phyloP scores from a whole-genome alignment of 2,113 vertebrate genomes.

The Otus sunia region DNA sequence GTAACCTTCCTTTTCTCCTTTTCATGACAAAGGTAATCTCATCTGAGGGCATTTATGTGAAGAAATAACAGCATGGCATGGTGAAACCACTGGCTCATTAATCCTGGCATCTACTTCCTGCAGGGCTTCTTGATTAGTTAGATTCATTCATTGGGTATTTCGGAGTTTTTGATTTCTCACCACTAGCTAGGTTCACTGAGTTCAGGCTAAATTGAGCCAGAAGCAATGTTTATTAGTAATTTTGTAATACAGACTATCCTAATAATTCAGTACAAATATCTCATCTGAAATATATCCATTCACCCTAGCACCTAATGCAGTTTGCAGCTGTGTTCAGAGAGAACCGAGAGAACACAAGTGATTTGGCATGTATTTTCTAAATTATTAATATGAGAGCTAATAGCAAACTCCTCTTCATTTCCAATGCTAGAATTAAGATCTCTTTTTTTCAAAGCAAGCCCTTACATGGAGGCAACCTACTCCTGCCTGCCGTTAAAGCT shows the following conservation, averaged over 20 bases:
- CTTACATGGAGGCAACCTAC: neutral
- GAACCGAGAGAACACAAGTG: constrained; percentile 61
- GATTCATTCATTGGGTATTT: constrained; percentile 77
- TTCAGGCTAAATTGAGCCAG: constrained; percentile 81
- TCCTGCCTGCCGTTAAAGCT: neutral
- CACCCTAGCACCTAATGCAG: constrained; percentile 57
- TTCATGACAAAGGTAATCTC: constrained; percentile 80
- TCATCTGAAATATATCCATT: constrained; percentile 73
- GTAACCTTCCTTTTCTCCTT: constrained; percentile 80
- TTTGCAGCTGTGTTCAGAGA: constrained; percentile 70
- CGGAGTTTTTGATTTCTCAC: constrained; percentile 79
- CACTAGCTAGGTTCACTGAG: constrained; percentile 77
- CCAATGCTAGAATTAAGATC: constrained; percentile 57
- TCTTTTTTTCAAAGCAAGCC: constrained; percentile 28
- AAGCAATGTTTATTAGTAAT: constrained; percentile 83
- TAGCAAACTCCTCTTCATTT: constrained; percentile 57
- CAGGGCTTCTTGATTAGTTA: constrained; percentile 79
- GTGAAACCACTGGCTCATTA: constrained; percentile 79
- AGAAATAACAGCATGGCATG: constrained; percentile 79
- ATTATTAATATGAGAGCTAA: constrained; percentile 74
- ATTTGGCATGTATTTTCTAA: constrained; percentile 74
- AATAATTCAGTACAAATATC: constrained; percentile 81
- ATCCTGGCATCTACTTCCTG: constrained; percentile 81
- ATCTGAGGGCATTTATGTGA: constrained; percentile 79
- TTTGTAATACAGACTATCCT: constrained; percentile 77